Evolutionary conservation across 2,888 invertebrate genomes (phyloP), one percentile per base, ranked within the genome.

Genomic region (Stramonita haemastoma): DNA sequence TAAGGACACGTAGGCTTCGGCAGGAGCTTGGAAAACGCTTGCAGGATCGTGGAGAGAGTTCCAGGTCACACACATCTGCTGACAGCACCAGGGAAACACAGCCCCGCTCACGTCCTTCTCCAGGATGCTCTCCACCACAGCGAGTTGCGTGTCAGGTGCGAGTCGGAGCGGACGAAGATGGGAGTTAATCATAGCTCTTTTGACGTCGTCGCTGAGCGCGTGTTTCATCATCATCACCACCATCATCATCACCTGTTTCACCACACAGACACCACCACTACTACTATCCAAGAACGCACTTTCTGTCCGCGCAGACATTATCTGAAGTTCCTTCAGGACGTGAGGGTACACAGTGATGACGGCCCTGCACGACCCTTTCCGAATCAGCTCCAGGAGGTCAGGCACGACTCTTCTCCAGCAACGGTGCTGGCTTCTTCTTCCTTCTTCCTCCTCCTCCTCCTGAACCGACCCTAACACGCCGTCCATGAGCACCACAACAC

Each of bases 1-100:
- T 46, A 83, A 46, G 6, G 46, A 1, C 4, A 46, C 36, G 83
- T 83, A 46, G 19, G 83, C 83, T 83, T 83, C 83, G 22, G 83
- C 83, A 32, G 83, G 83, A 11, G 22, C 11, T 6, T 22, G 32
- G 26, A 46, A 22, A 26, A 83, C 26, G 26, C 11, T 5, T 1
- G 83, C 11, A 46, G 83, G 83, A 11, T 83, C 46, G 1, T 83
- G 26, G 15, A 22, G 4, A 2, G 46, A 36, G 46, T 83, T 32
- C 83, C 83, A 83, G 26, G 0, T 11, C 5, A 2, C 1, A 36
- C 15, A 6, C 83, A 83, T 32, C 26, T 83, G 46, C 2, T 19
- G 46, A 46, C 46, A 83, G 46, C 83, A 83, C 83, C 83, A 83
- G 26, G 46, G 83, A 83, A 83, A 83, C 19, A 26, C 83, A 22